Base-by-base conservation (phyloP, 1,140 invertebrate species). In the Drosophila murphyi region DNA sequence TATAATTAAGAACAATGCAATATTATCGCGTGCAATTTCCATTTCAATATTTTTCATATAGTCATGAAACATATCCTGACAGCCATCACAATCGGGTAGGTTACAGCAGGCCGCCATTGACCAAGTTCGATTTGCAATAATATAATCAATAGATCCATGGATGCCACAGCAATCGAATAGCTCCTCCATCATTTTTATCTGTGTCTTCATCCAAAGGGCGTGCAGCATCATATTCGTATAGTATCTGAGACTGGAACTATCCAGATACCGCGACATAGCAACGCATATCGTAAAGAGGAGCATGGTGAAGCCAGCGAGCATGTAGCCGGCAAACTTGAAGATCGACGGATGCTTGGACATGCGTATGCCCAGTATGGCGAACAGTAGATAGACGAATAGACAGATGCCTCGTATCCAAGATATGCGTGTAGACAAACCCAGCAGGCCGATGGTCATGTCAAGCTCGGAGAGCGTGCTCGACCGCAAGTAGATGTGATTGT, bases 11-110 rank as follows among this genome's bases (percentile, higher is more conserved):
- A 78, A 56, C 3, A 78, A 12, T 5, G 74, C 65, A 5, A 78
- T 47, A 54, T 80, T 89, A 41, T 88, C 80, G 20, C 83, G 71
- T 2, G 85, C 78, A 4, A 89, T 76, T 34, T 88, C 85, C 77
- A 45, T 68, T 29, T 83, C 59, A 3, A 89, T 45, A 1, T 8
- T 45, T 32, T 45, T 31, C n/a, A 82, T 10, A 55, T 56, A 72
- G 2, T 52, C 5, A 3, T 12, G 29, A 5, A 88, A 45, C 4
- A 37, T 63, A 0, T 32, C 0, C 1, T 28, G 5, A 29, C 83
- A 87, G 5, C 83, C 83, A 2, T 10, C 3, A 3, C 83, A 88
- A 3, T 51, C 5, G 3, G 48, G 39, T 8, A 55, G 6, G 4
- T 41, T 64, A 50, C 83, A 87, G 56, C 83, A 88, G 5, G 57